phyloP scores from a whole-genome alignment of 1,140 invertebrate species.

The Telenomus remus region DNA sequence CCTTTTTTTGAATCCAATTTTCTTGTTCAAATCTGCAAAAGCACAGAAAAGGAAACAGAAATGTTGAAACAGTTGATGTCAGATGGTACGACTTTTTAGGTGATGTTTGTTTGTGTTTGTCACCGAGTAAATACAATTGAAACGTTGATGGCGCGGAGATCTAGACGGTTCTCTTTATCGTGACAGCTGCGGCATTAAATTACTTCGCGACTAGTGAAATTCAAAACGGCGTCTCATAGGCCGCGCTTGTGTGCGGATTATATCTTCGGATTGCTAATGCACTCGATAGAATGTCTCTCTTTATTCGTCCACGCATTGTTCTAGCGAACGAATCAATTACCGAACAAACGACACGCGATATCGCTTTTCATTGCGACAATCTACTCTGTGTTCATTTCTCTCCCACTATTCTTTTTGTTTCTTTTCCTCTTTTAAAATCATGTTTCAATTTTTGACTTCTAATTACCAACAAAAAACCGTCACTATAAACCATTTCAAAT shows the following conservation, averaged over 20 bases:
- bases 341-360: conserved; percentile 18
- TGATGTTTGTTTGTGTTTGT: conserved; percentile 7
- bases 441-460: no score
- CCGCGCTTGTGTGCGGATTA: conserved; percentile 31
- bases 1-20: no score
- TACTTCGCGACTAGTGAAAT: conserved; percentile 56
- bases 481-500: no score
- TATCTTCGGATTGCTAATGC: conserved; percentile 35
- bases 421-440: no score
- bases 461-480: no score
- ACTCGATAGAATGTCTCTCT: conserved; percentile 36
- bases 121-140: conserved; percentile 20
- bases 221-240: conserved; percentile 57
- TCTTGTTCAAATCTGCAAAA: no score
- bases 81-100: neutral
- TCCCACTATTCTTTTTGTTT: neutral
- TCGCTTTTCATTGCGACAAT: conserved; percentile 27
- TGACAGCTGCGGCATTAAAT: conserved; percentile 60
- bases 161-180: conserved; percentile 46
- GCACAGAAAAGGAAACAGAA: neutral
- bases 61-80: neutral
- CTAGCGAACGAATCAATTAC: conserved; percentile 48
- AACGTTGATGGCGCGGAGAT: conserved; percentile 25
- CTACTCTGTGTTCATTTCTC: neutral
- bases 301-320: conserved; percentile 39